Base-by-base conservation (phyloP, 1,140 invertebrate species). In the Drosophila kikkawai region DNA sequence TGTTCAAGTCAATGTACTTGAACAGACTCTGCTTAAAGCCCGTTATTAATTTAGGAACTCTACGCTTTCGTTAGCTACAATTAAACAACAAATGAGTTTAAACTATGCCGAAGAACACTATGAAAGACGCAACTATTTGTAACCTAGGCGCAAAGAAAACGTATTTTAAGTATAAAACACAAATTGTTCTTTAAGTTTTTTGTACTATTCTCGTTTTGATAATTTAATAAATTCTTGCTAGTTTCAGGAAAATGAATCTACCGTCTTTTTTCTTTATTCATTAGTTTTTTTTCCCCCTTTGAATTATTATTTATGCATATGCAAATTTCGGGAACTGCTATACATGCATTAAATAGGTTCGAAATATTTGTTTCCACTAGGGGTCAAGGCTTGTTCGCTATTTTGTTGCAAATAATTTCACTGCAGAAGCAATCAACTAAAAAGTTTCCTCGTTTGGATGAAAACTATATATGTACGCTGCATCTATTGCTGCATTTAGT, bases 171-270 rank as follows among this genome's bases (percentile, higher is more conserved):
- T 56, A 79, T 63, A 41, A 29, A 19, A 47, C 53, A 67, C 60
- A 70, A 84, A 77, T 73, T 63, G 50, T 80, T 77, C 48, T 77
- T 80, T 87, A 80, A 82, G 80, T 76, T 82, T 82, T 77, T 78
- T 86, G 64, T 86, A 86, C 83, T 70, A 56, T 68, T 34, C 63
- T 36, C 44, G 68, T 71, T 84, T 78, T 75, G 26, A 80, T 83
- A 83, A 78, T 75, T 78, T 50, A 80, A 87, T 87, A 87, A 86
- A 83, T 63, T 26, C 55, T 39, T 45, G 77, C 64, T 84, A 85
- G 68, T 81, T 85, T 55, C 82, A 70, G 68, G 61, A 70, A 85
- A 75, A 50, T 73, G 56, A 79, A 81, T 57, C 26, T 19, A 4
- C 9, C 9, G 12, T 7, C 4, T 3, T 22, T 3, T 22, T 15